These are phyloP conservation scores for Tetragonisca angustula DNA, from an alignment of 2,888 invertebrate species.

Conservation along the genomic window DNA sequence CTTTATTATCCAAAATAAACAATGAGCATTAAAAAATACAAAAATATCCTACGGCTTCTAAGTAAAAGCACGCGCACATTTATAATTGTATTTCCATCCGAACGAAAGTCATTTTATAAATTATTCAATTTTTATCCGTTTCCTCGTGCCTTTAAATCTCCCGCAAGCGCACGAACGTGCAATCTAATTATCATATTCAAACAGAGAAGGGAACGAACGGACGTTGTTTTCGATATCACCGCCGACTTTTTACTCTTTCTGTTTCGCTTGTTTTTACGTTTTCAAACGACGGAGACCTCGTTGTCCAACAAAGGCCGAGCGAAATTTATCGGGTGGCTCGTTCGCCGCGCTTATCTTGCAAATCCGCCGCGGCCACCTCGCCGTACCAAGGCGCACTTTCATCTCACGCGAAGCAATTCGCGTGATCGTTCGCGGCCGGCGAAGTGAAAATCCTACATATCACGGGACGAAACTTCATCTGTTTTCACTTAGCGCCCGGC, in stretches of 20 bases:
- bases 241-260: background rate
- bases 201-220: background rate
- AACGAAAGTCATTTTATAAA: background rate
- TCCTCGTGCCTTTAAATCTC: background rate
- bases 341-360: constrained; percentile 46
- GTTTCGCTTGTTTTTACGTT: too few species aligned
- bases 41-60: too few species aligned
- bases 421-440: constrained; percentile 53
- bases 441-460: constrained; percentile 59
- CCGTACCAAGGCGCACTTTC: constrained; percentile 59
- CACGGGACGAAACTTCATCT: constrained; percentile 52
- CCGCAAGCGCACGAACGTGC: background rate
- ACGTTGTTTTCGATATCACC: background rate
- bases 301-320: constrained; percentile 25
- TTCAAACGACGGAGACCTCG: background rate
- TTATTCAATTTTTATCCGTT: background rate
- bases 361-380: constrained; percentile 32
- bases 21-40: too few species aligned
- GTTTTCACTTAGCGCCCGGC: constrained; percentile 38
- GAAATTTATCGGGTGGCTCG: constrained; percentile 47
- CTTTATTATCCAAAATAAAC: too few species aligned
- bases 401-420: constrained; percentile 60
- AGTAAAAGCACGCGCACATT: background rate
- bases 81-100: accelerated
- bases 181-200: background rate